Evolutionary conservation across 2,113 vertebrate species (phyloP), one percentile per base, ranked within the genome.

Genomic region (Esox niger): DNA sequence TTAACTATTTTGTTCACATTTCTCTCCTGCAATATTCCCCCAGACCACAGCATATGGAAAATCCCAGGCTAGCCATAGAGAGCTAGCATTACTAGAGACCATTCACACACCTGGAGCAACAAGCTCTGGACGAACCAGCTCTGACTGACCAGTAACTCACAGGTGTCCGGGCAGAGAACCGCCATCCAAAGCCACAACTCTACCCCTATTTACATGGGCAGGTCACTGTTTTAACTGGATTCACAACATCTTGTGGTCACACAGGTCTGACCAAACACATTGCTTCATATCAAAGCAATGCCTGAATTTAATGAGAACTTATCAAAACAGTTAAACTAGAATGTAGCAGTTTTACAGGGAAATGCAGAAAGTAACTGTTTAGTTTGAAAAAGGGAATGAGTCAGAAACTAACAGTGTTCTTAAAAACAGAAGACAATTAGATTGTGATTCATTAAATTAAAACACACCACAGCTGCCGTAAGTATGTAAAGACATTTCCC

Each of bases 141-240:
- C 38, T 43, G 38, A 43, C 38, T 43, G 1, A 43, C 11, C 38
- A 0, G 4, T n/a, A 9, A 38, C 13, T 70, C 68, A 71, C 82
- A 67, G 68, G 84, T 83, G 79, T 77, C 71, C 56, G 35, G 35
- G 35, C 38, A 43, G 38, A 32, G 72, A 35, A 58, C 47, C 5
- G 30, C 35, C 21, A 11, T 2, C 21, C 55, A 57, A 9, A 9
- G 8, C 30, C 62, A 73, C 30, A 62, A 30, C 57, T 62, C 70
- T 62, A 55, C 43, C 52, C 57, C 29, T 79, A 73, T 83, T 84
- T 83, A 76, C 64, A n/a, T 29, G 8, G 73, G 67, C 74, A 75
- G 57, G 74, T 6, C 73, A 64, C 66, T 82, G 78, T 86, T 85
- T 80, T 66, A 64, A 55, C 76, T 84, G 77, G 79, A 86, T 54